phyloP scores from a whole-genome alignment of 1,140 invertebrate species.

The Papilio polytes region DNA sequence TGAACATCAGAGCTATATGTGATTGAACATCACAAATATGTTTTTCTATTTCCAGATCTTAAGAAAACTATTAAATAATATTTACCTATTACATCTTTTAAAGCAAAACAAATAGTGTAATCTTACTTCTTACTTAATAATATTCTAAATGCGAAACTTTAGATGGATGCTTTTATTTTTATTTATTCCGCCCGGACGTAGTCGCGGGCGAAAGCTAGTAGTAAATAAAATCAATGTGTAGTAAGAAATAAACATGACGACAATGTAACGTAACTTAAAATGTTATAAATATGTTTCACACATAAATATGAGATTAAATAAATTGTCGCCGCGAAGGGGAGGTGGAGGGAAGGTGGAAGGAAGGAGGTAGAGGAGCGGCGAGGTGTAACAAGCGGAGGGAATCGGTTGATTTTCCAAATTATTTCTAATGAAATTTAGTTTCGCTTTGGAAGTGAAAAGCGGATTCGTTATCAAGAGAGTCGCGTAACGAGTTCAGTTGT shows the following conservation, averaged over 20 bases:
- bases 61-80: too few species aligned
- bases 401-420: conserved; percentile 34
- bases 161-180: too few species aligned
- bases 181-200: too few species aligned
- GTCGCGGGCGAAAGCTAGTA: too few species aligned
- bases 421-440: conserved; percentile 33
- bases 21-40: too few species aligned
- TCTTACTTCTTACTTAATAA: too few species aligned
- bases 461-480: conserved; percentile 35
- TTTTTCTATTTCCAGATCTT: too few species aligned
- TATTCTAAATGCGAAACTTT: too few species aligned
- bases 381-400: conserved; percentile 25
- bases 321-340: neutral
- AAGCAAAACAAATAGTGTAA: too few species aligned
- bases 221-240: neutral
- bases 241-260: neutral
- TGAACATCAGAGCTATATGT: neutral
- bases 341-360: neutral
- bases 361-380: neutral
- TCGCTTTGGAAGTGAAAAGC: conserved; percentile 25
- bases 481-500: conserved; percentile 25
- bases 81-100: too few species aligned
- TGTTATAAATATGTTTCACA: neutral
- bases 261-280: neutral
- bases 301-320: conserved; percentile 6